These are phyloP conservation scores for Apteryx owenii DNA, from an alignment of 2,113 vertebrate species.

Conservation along the genomic window DNA sequence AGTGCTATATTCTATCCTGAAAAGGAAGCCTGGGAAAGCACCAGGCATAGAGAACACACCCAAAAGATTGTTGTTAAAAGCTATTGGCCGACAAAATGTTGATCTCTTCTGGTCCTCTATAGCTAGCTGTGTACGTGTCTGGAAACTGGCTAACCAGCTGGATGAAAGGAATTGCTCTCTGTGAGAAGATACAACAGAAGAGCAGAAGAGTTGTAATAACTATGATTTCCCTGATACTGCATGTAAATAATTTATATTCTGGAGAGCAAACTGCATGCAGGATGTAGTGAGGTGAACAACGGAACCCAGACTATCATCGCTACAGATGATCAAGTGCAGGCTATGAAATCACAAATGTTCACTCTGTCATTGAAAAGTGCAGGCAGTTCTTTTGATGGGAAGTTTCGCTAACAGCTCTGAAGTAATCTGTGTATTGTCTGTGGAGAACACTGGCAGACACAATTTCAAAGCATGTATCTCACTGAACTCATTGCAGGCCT, in stretches of 20 bases:
- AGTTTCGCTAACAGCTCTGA: not conserved
- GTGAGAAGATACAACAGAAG: not conserved
- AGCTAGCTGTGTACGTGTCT: not conserved
- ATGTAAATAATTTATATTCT: not conserved
- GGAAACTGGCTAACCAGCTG: fast-evolving
- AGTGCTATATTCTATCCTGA: not conserved
- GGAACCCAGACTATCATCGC: not conserved
- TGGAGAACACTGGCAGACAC: not conserved
- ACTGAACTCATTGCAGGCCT: not conserved
- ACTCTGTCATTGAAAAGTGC: not conserved
- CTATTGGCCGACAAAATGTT: not conserved
- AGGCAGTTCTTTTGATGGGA: fast-evolving
- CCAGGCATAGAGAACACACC: not conserved
- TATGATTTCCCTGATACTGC: not conserved
- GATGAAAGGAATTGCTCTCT: not conserved
- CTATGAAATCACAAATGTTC: not conserved
- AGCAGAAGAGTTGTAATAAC: not conserved
- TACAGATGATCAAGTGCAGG: not conserved
- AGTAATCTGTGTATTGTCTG: not conserved
- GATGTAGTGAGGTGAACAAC: not conserved
- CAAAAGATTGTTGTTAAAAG: not conserved
- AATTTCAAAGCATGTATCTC: not conserved
- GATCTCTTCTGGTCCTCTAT: not conserved
- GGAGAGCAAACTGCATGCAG: not conserved
- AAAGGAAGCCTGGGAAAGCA: not conserved